Conservation (phyloP, 2,888 invertebrate genomes). For the Caenorhabditis sinica region DNA sequence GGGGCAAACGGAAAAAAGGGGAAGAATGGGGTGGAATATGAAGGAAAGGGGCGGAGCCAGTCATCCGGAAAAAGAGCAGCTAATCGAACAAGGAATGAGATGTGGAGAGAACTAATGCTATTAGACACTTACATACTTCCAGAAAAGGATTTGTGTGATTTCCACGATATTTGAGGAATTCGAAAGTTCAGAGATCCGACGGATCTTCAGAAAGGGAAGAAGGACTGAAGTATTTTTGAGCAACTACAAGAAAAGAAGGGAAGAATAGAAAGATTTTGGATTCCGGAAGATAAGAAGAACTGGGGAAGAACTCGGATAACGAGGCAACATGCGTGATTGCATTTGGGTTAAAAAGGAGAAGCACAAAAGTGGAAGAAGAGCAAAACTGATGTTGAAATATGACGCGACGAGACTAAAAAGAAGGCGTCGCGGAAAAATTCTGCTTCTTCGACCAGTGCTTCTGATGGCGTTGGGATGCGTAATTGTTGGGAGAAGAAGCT, state of each 20-base stretch:
- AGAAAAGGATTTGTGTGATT: conserved; percentile 14
- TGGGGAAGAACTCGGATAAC: conserved; percentile 45
- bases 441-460: background rate
- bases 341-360: conserved; percentile 27
- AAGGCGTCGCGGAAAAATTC: conserved; percentile 34
- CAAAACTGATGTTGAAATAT: conserved; percentile 55
- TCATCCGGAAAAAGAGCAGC: conserved; percentile 48
- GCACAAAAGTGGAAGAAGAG: conserved; percentile 21
- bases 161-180: conserved; percentile 1
- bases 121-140: conserved; percentile 7
- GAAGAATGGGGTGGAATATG: conserved; percentile 10
- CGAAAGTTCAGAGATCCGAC: conserved; percentile 26
- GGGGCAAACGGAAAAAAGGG: conserved; percentile 11
- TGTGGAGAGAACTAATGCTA: conserved; percentile 13
- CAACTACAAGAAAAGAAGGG: conserved; percentile 1
- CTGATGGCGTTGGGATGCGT: conserved; percentile 57
- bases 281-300: conserved; percentile 45
- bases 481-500: conserved; percentile 51
- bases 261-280: conserved; percentile 24
- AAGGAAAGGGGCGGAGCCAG: conserved; percentile 36
- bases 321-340: conserved; percentile 61
- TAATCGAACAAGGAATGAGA: conserved; percentile 24
- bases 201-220: conserved; percentile 3
- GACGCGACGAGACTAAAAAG: conserved; percentile 49
- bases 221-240: conserved; percentile 27